Percentiles rank a stretch among this genome's conserved stretches.
Conservation (phyloP, 1,140 invertebrate species). For the Sinella curviseta region DNA sequence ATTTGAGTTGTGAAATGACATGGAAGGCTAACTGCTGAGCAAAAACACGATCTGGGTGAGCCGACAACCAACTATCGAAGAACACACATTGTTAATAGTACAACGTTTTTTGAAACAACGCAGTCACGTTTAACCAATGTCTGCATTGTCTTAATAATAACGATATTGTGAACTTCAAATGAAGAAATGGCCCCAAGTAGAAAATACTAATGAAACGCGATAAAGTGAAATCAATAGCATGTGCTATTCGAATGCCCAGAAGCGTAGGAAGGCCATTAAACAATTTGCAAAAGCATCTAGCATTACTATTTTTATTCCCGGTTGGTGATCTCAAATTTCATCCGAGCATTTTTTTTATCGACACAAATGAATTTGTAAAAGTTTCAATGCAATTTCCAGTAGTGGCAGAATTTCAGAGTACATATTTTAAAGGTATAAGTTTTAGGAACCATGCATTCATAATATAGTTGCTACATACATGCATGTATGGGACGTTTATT, state of each 20-base stretch:
- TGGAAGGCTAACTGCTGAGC: slow-evolving; percentile 16
- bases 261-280: not conserved
- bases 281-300: slow-evolving; percentile 14
- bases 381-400: no score
- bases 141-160: slow-evolving; percentile 16
- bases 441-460: no score
- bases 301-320: not conserved
- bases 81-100: no score
- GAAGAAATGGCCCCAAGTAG: not conserved
- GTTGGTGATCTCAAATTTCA: not conserved
- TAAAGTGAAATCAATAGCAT: not conserved
- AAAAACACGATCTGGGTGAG: slow-evolving; percentile 12
- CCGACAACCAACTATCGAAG: no score
- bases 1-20: slow-evolving; percentile 4
- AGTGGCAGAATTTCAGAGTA: no score
- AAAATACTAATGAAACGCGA: not conserved
- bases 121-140: not conserved
- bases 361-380: no score
- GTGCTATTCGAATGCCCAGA: not conserved
- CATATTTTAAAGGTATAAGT: no score
- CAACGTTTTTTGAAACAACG: not conserved
- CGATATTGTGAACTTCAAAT: no score
- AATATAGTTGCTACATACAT: no score
- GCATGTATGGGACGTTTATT: no score
- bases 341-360: not conserved